These are phyloP conservation scores for Tarsius wallacei DNA, from an alignment of 2,797 vertebrate species.

Conservation along the genomic window DNA sequence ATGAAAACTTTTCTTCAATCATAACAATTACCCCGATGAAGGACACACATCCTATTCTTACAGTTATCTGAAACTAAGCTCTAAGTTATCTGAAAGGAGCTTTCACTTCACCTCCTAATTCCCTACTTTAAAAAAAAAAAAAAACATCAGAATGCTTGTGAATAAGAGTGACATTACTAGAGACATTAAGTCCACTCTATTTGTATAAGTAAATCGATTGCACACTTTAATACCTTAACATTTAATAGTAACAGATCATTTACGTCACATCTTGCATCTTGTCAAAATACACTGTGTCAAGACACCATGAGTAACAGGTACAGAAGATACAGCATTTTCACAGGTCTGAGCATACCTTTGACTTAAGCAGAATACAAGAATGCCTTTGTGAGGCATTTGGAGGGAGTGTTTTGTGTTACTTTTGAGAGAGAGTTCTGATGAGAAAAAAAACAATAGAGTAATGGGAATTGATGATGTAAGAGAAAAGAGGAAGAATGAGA, in stretches of 20 bases:
- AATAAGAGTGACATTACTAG: not conserved
- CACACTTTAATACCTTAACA: not conserved
- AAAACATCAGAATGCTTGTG: not conserved
- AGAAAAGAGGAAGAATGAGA: too few species aligned
- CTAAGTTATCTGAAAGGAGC: too few species aligned
- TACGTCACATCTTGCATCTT: not conserved
- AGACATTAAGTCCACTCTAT: not conserved
- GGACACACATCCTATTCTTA: not conserved
- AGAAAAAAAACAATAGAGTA: not conserved
- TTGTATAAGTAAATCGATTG: not conserved
- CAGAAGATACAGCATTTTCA: not conserved
- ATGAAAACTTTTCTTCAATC: not conserved
- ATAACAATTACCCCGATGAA: not conserved
- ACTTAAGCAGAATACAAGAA: not conserved
- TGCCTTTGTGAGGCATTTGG: not conserved
- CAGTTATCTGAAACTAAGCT: too few species aligned
- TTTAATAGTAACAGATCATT: not conserved
- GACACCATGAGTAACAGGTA: not conserved
- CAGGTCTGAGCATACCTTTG: not conserved
- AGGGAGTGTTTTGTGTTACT: not conserved
- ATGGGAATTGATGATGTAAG: not conserved
- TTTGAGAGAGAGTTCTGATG: not conserved
- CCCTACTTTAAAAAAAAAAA: not conserved
- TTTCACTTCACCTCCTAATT: not conserved
- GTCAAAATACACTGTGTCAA: not conserved